These are phyloP conservation scores for Terrapene triunguis DNA, from an alignment of 2,113 vertebrate genomes.

Conservation along the genomic window DNA sequence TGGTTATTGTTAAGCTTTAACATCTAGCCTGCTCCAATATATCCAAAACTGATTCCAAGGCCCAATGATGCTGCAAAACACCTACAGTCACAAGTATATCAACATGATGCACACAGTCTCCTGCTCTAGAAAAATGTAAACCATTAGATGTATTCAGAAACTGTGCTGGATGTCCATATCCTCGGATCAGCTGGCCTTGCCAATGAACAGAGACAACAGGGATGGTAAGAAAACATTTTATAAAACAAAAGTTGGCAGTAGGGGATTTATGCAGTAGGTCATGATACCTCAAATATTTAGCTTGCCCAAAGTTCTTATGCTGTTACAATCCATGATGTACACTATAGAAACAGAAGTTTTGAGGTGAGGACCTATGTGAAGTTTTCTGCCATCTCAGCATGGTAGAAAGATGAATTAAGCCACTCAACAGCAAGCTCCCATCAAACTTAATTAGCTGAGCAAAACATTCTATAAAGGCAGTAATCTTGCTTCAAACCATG, in stretches of 20 bases:
- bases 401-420: not conserved
- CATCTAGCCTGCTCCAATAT: not conserved
- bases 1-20: not conserved
- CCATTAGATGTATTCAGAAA: not conserved
- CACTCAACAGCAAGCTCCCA: not conserved
- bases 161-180: not conserved
- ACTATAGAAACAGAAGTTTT: not conserved
- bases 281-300: fast-evolving
- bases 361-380: not conserved
- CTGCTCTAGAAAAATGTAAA: not conserved
- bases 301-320: not conserved
- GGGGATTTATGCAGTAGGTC: not conserved
- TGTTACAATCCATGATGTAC: fast-evolving
- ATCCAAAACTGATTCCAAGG: not conserved
- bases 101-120: not conserved
- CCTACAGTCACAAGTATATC: not conserved
- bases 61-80: not conserved
- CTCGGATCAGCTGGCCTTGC: not conserved
- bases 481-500: not conserved
- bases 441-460: not conserved
- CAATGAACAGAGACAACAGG: not conserved
- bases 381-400: not conserved
- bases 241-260: not conserved
- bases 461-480: not conserved
- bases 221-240: not conserved